These are phyloP conservation scores for Idris sp. DNA, from an alignment of 1,140 invertebrate species.

Conservation along the genomic window DNA sequence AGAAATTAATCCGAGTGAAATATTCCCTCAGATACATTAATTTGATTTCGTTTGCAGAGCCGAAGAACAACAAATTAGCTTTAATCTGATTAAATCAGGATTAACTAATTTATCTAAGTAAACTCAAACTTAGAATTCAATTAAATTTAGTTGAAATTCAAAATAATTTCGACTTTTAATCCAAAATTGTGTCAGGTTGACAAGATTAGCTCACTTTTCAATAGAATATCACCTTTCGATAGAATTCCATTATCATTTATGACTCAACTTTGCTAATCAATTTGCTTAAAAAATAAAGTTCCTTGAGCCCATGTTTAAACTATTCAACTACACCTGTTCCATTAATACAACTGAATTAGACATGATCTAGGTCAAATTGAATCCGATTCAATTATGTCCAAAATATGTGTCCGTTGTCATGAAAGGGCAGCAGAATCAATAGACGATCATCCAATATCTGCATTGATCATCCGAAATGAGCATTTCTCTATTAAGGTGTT, in stretches of 20 bases:
- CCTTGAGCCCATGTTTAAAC: no score
- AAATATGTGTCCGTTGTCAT: conserved; percentile 33
- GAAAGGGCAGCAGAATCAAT: conserved; percentile 30
- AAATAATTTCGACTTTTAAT: neutral
- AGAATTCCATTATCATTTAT: no score
- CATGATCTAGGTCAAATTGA: conserved; percentile 19
- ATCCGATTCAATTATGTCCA: conserved; percentile 29
- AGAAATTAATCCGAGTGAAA: conserved; percentile 7
- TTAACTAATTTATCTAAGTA: conserved; percentile 25
- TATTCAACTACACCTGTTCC: neutral
- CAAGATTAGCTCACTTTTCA: neutral
- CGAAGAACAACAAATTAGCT: conserved; percentile 5
- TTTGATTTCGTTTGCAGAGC: conserved; percentile 20
- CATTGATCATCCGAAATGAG: conserved; percentile 13
- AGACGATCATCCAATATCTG: conserved; percentile 17
- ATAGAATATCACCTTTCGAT: no score
- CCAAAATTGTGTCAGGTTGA: neutral
- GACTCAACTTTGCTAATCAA: no score
- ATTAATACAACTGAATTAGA: conserved; percentile 20
- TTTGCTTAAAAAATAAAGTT: no score
- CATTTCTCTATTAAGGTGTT: no score
- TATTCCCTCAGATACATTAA: neutral
- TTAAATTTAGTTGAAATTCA: conserved; percentile 16
- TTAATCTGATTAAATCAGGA: conserved; percentile 28
- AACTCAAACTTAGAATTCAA: conserved; percentile 21